A percentile compares a stretch with the other conserved stretches of the same genome.
These are phyloP conservation scores for Caerostris extrusa DNA, from an alignment of 1,140 invertebrate genomes.

Conservation along the genomic window DNA sequence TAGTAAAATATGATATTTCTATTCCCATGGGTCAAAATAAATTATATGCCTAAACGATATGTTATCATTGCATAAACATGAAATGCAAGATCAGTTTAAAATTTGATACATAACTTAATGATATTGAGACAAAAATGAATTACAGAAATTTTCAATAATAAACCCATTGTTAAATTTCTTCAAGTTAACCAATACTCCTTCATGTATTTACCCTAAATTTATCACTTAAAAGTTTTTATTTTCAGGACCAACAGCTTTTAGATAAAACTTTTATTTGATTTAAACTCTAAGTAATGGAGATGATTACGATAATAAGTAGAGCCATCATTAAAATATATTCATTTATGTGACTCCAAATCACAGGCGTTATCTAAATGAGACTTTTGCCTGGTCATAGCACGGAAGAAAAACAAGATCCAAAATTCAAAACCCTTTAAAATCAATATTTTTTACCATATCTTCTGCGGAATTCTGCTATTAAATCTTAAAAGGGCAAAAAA, in stretches of 20 bases:
- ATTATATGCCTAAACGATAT: too few relatives aligned
- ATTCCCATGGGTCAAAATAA: too few relatives aligned
- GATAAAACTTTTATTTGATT: slow-evolving; percentile 12
- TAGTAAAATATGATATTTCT: too few relatives aligned
- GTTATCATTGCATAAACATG: too few relatives aligned
- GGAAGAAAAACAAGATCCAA: not conserved
- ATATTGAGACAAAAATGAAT: too few relatives aligned
- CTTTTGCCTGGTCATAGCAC: not conserved
- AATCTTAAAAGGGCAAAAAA: slow-evolving; percentile 67
- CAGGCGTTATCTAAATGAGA: not conserved
- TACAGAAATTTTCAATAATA: too few relatives aligned
- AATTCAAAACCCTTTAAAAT: slow-evolving; percentile 18
- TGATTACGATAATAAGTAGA: not conserved
- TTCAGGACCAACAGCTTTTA: not conserved
- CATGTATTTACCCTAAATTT: not conserved
- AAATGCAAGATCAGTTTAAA: too few relatives aligned
- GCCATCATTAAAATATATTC: not conserved
- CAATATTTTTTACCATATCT: slow-evolving; percentile 65
- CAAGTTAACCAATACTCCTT: too few relatives aligned
- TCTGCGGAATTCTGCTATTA: slow-evolving; percentile 53
- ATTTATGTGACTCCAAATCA: slow-evolving; percentile 32
- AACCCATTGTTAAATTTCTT: too few relatives aligned
- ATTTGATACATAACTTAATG: too few relatives aligned
- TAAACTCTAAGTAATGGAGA: slow-evolving; percentile 6
- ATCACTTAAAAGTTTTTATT: not conserved